Percentiles rank a stretch among this genome's conserved stretches.
phyloP scores from a whole-genome alignment of 2,797 vertebrate species.

The Apodemus agrarius region DNA sequence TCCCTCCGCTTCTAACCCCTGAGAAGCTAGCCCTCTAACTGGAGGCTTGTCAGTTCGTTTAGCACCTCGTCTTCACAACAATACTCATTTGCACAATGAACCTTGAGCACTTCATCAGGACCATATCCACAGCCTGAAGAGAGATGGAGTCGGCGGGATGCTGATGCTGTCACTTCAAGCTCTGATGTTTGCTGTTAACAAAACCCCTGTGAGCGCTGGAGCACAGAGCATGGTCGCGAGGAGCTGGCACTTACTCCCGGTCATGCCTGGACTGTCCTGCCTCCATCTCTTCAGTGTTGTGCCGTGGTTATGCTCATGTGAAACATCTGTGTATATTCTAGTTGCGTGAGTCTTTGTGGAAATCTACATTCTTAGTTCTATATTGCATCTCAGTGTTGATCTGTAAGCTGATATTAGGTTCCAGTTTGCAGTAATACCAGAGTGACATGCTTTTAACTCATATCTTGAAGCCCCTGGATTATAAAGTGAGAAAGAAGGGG shows the following conservation, averaged over 20 bases:
- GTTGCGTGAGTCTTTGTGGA: slow-evolving; percentile 72
- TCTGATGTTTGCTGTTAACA: slow-evolving; percentile 66
- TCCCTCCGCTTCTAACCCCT: slow-evolving; percentile 37
- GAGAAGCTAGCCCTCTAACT: slow-evolving; percentile 6
- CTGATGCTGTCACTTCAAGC: not conserved
- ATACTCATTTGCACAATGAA: slow-evolving; percentile 39
- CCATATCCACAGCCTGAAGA: not conserved
- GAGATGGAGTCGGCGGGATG: not conserved
- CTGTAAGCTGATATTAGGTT: slow-evolving; percentile 76
- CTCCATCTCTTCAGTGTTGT: slow-evolving; percentile 59
- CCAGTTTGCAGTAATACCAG: slow-evolving; percentile 54
- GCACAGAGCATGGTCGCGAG: not conserved
- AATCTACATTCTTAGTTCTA: slow-evolving; percentile 70
- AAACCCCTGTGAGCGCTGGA: slow-evolving; percentile 29
- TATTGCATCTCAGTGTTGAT: slow-evolving; percentile 77
- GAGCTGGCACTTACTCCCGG: not conserved
- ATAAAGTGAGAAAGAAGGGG: slow-evolving; percentile 20
- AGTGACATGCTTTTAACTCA: not conserved
- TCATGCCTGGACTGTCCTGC: slow-evolving; percentile 64
- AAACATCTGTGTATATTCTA: slow-evolving; percentile 68
- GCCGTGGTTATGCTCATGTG: slow-evolving; percentile 62
- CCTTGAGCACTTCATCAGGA: slow-evolving; percentile 36
- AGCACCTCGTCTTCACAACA: not conserved
- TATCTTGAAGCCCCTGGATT: slow-evolving; percentile 30
- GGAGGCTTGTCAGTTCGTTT: slow-evolving; percentile 36